Percentiles rank a stretch among this genome's conserved stretches.
Evolutionary conservation across 2,888 invertebrate species (phyloP).

Genomic region (Therioaphis trifolii): DNA sequence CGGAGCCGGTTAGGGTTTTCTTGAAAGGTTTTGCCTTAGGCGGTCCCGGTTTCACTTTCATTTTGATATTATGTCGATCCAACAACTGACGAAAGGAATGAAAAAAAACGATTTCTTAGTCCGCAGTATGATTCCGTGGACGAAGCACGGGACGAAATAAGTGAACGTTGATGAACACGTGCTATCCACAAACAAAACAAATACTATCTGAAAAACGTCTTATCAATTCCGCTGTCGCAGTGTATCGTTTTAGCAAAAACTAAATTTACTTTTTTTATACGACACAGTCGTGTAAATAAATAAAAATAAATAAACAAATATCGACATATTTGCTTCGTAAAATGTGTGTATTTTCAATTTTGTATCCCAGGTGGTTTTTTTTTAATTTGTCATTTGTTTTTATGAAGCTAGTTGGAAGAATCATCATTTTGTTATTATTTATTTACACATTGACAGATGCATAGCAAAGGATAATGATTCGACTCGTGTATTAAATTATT

Average conservation of each 20-base stretch:
- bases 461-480: too few species aligned
- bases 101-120: not conserved
- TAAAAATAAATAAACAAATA: too few species aligned
- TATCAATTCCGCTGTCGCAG: not conserved
- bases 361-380: too few species aligned
- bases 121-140: not conserved
- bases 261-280: not conserved
- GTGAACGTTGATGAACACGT: not conserved
- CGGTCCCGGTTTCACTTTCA: slow-evolving; percentile 38
- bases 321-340: too few species aligned
- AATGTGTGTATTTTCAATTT: too few species aligned
- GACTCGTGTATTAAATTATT: too few species aligned
- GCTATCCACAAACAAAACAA: slow-evolving; percentile 16
- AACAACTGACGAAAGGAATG: not conserved
- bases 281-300: too few species aligned
- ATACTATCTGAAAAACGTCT: not conserved
- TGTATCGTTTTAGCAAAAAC: not conserved
- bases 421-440: too few species aligned
- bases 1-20: not conserved
- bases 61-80: not conserved
- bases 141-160: not conserved
- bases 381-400: too few species aligned
- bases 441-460: too few species aligned
- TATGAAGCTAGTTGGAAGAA: too few species aligned
- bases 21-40: slow-evolving; percentile 1